A percentile compares a stretch with the other conserved stretches of the same genome.
These are phyloP conservation scores for Oncopodura yosiiana DNA, from an alignment of 1,140 invertebrate genomes.

Conservation along the genomic window DNA sequence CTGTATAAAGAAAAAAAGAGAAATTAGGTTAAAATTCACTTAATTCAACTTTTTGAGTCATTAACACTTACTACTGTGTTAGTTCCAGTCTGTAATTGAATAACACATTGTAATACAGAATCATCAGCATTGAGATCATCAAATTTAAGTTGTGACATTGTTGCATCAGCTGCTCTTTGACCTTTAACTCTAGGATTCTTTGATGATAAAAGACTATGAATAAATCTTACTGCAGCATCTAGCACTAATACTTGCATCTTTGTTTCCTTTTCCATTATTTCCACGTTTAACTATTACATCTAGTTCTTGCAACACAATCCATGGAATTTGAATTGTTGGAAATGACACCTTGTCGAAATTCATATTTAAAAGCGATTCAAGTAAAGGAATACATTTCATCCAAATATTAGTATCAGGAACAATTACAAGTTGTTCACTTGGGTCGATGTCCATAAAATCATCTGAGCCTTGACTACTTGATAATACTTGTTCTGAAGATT, in stretches of 20 bases:
- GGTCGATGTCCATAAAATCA: slow-evolving; percentile 3
- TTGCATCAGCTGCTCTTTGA: slow-evolving; percentile 28
- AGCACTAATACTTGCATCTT: not conserved
- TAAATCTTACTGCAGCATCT: slow-evolving; percentile 16
- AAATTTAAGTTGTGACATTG: slow-evolving; percentile 13
- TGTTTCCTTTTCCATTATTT: not conserved
- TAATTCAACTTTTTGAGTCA: too few species aligned
- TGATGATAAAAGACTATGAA: slow-evolving; percentile 15
- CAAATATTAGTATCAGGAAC: slow-evolving; percentile 34
- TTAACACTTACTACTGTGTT: slow-evolving; percentile 14
- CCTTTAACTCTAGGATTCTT: slow-evolving; percentile 29
- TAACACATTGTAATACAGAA: slow-evolving; percentile 30
- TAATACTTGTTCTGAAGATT: not conserved
- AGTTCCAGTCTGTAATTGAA: slow-evolving; percentile 12
- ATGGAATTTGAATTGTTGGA: slow-evolving; percentile 26
- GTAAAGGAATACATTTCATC: slow-evolving; percentile 20
- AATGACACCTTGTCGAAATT: slow-evolving; percentile 9
- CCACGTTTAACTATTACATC: slow-evolving; percentile 14
- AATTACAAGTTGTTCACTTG: slow-evolving; percentile 10
- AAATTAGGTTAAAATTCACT: not conserved
- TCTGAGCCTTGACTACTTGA: not conserved
- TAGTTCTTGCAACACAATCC: slow-evolving; percentile 34
- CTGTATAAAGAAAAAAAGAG: slow-evolving; percentile 9
- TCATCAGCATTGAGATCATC: slow-evolving; percentile 24
- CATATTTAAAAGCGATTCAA: slow-evolving; percentile 14